phyloP scores from a whole-genome alignment of 2,797 vertebrate genomes.

The Harpagifer antarcticus region DNA sequence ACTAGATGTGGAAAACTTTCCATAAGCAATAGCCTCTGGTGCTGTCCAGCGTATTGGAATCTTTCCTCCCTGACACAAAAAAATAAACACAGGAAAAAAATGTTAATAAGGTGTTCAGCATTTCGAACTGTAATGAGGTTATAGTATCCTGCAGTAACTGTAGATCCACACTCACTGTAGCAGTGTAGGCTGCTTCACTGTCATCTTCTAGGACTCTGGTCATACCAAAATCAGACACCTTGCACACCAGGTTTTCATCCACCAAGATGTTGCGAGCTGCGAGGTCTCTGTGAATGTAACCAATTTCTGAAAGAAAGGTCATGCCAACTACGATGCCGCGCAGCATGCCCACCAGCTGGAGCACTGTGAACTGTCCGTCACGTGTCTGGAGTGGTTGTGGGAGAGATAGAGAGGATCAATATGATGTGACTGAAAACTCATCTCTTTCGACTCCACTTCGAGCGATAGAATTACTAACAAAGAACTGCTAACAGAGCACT shows the following conservation, averaged over 20 bases:
- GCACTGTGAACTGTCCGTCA: constrained; percentile 85
- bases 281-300: constrained; percentile 96
- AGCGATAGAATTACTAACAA: too few relatives aligned
- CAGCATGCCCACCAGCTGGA: constrained; percentile 87
- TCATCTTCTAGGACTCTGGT: constrained; percentile 96
- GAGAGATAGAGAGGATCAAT: constrained; percentile 24
- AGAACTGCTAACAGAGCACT: too few relatives aligned
- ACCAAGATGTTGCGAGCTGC: constrained; percentile 97
- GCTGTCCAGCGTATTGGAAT: constrained; percentile 98
- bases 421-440: neutral
- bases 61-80: constrained; percentile 91
- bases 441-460: too few relatives aligned
- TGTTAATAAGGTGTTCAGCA: neutral
- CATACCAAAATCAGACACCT: constrained; percentile 97
- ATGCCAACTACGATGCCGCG: constrained; percentile 86
- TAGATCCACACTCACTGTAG: constrained; percentile 86
- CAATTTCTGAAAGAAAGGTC: constrained; percentile 98
- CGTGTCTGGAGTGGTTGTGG: constrained; percentile 70
- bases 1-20: constrained; percentile 96
- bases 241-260: constrained; percentile 92
- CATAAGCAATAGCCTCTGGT: constrained; percentile 96
- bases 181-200: constrained; percentile 93
- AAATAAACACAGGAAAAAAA: constrained; percentile 21
- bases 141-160: neutral
- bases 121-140: neutral